phyloP scores from a whole-genome alignment of 2,888 invertebrate genomes.

The Tubulanus polymorphus region DNA sequence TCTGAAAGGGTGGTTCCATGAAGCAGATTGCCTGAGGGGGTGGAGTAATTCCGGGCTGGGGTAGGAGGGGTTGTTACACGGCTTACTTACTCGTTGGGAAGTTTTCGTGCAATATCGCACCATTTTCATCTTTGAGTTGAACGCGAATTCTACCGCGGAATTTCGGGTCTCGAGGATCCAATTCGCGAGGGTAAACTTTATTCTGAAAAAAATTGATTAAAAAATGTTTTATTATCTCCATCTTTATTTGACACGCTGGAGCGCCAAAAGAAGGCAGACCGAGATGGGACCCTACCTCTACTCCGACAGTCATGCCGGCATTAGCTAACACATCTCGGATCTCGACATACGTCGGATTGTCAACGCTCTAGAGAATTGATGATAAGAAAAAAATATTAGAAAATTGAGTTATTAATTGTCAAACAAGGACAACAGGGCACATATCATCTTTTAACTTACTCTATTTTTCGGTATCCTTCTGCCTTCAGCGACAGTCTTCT shows the following conservation, averaged over 20 bases:
- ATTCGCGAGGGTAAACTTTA: conserved; percentile 85
- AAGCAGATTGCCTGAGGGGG: too few relatives aligned
- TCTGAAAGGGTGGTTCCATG: too few relatives aligned
- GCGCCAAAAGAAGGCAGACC: background rate
- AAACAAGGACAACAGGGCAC: background rate
- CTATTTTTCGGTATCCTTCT: conserved; percentile 75
- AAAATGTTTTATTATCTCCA: background rate
- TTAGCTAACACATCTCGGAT: conserved; percentile 86
- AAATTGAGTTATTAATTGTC: background rate
- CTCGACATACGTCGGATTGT: conserved; percentile 92
- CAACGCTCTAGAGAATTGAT: conserved; percentile 65
- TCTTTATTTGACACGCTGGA: background rate
- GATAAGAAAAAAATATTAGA: background rate
- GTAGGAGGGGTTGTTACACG: too few relatives aligned
- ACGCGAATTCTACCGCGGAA: conserved; percentile 85
- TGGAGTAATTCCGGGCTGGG: background rate
- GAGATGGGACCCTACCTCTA: conserved; percentile 61
- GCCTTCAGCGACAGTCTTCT: conserved; percentile 85
- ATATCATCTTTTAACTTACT: conserved; percentile 35
- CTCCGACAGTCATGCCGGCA: conserved; percentile 77
- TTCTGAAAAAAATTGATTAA: conserved; percentile 32
- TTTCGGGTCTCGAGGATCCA: conserved; percentile 76
- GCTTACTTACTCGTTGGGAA: conserved; percentile 66
- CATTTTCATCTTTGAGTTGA: conserved; percentile 88
- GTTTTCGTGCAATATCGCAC: conserved; percentile 67